A percentile compares a stretch with the other conserved stretches of the same genome.
phyloP scores from a whole-genome alignment of 35 echinoderm and acorn worm genomes.

The Heliocidaris tuberculata region DNA sequence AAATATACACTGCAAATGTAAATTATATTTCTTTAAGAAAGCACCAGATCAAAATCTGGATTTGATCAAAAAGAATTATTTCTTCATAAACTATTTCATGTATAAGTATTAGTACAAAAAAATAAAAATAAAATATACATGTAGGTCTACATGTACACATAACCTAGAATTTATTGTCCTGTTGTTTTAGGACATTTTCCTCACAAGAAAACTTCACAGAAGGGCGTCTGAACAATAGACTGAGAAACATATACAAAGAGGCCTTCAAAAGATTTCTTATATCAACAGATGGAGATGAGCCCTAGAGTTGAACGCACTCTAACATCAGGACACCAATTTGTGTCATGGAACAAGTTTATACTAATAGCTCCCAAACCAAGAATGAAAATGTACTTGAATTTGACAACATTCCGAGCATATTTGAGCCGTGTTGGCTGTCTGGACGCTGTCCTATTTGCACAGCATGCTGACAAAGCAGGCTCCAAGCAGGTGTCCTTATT shows the following conservation, averaged over 20 bases:
- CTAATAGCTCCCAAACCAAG: background rate
- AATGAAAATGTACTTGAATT: slow-evolving; percentile 13
- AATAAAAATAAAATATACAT: no score
- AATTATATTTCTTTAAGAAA: no score
- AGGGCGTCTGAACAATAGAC: background rate
- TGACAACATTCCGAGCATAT: slow-evolving; percentile 5
- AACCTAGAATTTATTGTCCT: no score
- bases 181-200: no score
- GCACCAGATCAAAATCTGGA: no score
- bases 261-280: slow-evolving; percentile 4
- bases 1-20: no score
- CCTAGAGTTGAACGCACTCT: background rate
- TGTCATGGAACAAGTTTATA: background rate
- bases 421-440: background rate
- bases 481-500: background rate
- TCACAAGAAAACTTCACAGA: background rate
- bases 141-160: no score
- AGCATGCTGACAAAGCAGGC: slow-evolving; percentile 7
- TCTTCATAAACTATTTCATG: no score
- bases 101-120: no score
- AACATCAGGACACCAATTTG: background rate
- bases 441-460: background rate
- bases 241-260: background rate
- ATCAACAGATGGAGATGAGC: background rate
- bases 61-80: no score